A percentile compares a stretch with the other conserved stretches of the same genome.
These are phyloP conservation scores for Acipenser ruthenus DNA, from an alignment of 2,797 vertebrate genomes.

Conservation along the genomic window DNA sequence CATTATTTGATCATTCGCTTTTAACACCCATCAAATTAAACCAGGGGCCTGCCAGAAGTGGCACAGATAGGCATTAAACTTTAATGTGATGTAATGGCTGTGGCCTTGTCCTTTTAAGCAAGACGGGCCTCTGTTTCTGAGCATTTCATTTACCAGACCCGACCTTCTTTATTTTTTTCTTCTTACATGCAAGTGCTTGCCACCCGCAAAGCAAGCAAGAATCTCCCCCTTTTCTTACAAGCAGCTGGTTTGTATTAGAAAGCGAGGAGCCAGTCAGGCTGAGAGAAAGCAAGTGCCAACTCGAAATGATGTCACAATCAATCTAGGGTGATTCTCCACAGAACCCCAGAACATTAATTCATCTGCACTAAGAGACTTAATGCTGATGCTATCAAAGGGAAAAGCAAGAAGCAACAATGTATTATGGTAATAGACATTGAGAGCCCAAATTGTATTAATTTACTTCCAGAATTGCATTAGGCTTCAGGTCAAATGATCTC, in stretches of 20 bases:
- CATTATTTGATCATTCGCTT: conserved; percentile 55
- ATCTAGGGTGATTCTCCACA: conserved; percentile 45
- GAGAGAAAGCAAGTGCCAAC: conserved; percentile 28
- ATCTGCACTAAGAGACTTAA: conserved; percentile 33
- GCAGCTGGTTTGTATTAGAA: conserved; percentile 64
- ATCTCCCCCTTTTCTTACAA: neutral
- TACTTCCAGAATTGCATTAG: conserved; percentile 22
- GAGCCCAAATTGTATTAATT: conserved; percentile 30
- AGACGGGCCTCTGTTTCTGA: conserved; percentile 46
- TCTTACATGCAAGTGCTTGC: conserved; percentile 6
- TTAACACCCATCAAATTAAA: conserved; percentile 59
- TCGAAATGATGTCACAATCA: conserved; percentile 48
- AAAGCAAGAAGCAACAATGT: conserved; percentile 9
- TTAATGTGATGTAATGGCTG: conserved; percentile 68
- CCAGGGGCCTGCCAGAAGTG: conserved; percentile 44
- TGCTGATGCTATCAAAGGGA: conserved; percentile 28
- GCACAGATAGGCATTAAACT: conserved; percentile 61
- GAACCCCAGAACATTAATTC: conserved; percentile 35
- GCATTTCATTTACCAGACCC: conserved; percentile 58
- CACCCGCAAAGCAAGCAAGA: neutral
- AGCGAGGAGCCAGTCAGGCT: conserved; percentile 45
- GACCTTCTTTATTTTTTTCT: conserved; percentile 41
- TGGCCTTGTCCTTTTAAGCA: conserved; percentile 52
- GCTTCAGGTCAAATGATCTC: conserved; percentile 21
- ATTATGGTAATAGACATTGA: conserved; percentile 24